phyloP scores from a whole-genome alignment of 2,797 vertebrate species.

The Microctenopoma steveboyesi region DNA sequence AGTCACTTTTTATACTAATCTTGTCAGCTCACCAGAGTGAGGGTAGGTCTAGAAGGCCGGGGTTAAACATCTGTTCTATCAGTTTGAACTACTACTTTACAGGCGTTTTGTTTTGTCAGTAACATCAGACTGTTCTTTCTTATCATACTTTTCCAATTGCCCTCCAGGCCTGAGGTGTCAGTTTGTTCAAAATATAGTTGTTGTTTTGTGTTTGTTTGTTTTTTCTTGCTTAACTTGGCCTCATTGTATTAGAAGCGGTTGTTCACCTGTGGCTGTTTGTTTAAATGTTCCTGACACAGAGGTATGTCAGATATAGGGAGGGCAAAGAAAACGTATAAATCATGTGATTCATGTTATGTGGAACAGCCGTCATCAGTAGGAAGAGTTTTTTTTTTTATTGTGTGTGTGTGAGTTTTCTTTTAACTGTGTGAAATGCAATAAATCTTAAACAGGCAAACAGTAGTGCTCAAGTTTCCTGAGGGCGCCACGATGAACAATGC shows the following conservation, averaged over 20 bases:
- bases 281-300: conserved; percentile 78
- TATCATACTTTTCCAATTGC: conserved; percentile 72
- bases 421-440: conserved; percentile 79
- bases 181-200: conserved; percentile 61
- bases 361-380: conserved; percentile 79
- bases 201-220: conserved; percentile 69
- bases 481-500: conserved; percentile 79
- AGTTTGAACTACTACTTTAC: conserved; percentile 66
- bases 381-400: conserved; percentile 59
- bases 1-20: conserved; percentile 54
- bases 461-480: conserved; percentile 78
- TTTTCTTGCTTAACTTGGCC: conserved; percentile 67
- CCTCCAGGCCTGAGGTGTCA: conserved; percentile 66
- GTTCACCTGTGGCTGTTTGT: conserved; percentile 78
- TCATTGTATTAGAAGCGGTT: conserved; percentile 74
- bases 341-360: conserved; percentile 81
- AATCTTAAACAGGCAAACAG: conserved; percentile 82
- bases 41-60: conserved; percentile 41
- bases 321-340: conserved; percentile 72
- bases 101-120: conserved; percentile 61
- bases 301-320: conserved; percentile 73
- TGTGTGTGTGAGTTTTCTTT: conserved; percentile 48
- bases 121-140: conserved; percentile 70
- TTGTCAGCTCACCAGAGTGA: conserved; percentile 44
- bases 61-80: conserved; percentile 60